Evolutionary conservation across 2,888 invertebrate species (phyloP), one percentile per base, ranked within the genome.

Genomic region (Atethmia centrago): DNA sequence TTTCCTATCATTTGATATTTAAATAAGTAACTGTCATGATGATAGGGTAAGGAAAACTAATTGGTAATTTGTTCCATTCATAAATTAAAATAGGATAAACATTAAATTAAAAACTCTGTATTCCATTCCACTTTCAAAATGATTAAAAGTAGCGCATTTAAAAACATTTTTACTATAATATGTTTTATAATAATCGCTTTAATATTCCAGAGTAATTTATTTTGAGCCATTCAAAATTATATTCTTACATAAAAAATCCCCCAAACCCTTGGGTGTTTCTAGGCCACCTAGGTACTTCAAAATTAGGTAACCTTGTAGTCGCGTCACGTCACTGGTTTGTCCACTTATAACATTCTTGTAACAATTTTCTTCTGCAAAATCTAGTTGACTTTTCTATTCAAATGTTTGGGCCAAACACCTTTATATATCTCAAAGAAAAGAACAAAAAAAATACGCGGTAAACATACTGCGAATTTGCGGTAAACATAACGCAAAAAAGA

Each of bases 301-400:
- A 58, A 74, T 77, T 40, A 74, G 21, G 40, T 64, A 64, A 47
- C 47, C 36, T 59, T 16, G n/a, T 58, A 80, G 28, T 80, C 51
- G 0, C 31, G 63, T 59, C 75, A 77, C 63, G 74, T 63, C 51
- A 16, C n/a, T 53, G 31, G n/a, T 53, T 74, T 25, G 3, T 47
- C 47, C 53, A 28, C 21, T 77, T 74, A 59, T 74, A 19, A 71
- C 55, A 71, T 47, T 36, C 21, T 73, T 51, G 55, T 36, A 36
- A 56, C 42, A 55, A 36, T 28, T 73, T 58, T 58, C 12, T 28
- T 31, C 28, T 51, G 36, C 36, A 47, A 21, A 58, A 31, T 76
- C 25, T 36, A 28, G 42, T 56, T 19, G 19, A 21, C 36, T 42
- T 28, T 31, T 47, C n/a, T 45, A 45, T 63, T 45, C 19, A 28